phyloP scores from a whole-genome alignment of 23 tunicate genomes.

The Trididemnum clinides region DNA sequence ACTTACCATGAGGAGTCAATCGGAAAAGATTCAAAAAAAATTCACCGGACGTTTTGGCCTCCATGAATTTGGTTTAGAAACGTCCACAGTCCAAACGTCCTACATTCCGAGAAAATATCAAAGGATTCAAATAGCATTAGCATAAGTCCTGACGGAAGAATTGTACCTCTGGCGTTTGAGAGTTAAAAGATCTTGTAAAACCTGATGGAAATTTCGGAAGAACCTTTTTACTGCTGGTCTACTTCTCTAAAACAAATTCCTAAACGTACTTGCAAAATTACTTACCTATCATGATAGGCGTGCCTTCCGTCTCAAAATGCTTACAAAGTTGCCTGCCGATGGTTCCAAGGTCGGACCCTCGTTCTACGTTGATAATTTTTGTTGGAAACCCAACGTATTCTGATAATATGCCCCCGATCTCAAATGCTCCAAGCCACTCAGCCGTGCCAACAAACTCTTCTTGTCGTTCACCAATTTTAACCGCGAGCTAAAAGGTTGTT shows the following conservation, averaged over 20 bases:
- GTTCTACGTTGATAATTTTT: slow-evolving; percentile 74
- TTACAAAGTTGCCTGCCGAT: slow-evolving; percentile 72
- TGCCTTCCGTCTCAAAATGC: slow-evolving; percentile 88
- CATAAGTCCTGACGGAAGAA: neutral
- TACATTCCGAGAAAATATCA: no score
- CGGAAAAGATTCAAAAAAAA: no score
- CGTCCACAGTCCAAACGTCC: no score
- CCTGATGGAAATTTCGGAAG: no score
- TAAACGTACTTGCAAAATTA: no score
- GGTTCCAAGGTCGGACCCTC: slow-evolving; percentile 74
- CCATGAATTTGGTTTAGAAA: no score
- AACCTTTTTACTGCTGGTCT: no score
- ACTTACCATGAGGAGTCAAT: no score
- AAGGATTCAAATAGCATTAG: neutral
- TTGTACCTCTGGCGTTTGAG: neutral
- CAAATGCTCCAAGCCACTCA: slow-evolving; percentile 93
- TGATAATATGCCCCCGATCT: slow-evolving; percentile 70
- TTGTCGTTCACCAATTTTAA: slow-evolving; percentile 84
- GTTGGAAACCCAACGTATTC: slow-evolving; percentile 61
- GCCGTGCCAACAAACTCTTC: slow-evolving; percentile 69
- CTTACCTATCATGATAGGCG: slow-evolving; percentile 97
- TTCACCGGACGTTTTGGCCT: no score
- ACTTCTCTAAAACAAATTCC: no score
- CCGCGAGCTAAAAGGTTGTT: no score
- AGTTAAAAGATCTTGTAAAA: no score